A percentile compares a stretch with the other conserved stretches of the same genome.
Conservation (phyloP, 2,888 invertebrate genomes). For the Drosophila silvestris region DNA sequence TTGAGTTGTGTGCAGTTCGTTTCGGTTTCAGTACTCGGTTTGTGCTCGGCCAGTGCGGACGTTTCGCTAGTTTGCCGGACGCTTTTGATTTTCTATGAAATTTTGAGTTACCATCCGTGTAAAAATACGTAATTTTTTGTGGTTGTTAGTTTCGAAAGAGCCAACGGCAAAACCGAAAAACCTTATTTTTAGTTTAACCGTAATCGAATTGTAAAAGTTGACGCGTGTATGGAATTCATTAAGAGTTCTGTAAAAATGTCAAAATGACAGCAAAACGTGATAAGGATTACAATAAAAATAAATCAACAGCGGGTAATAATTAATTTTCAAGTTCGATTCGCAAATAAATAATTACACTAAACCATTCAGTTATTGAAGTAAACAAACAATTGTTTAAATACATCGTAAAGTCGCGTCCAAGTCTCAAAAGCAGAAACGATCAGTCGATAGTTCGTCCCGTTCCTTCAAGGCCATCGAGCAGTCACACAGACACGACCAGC, state of each 20-base stretch:
- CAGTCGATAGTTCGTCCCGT: not conserved
- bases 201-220: constrained; percentile 19
- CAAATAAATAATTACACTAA: not conserved
- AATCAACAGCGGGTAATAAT: constrained; percentile 83
- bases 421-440: not conserved
- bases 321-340: not conserved
- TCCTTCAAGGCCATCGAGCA: not conserved
- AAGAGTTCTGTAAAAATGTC: constrained; percentile 79
- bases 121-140: constrained; percentile 59
- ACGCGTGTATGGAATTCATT: constrained; percentile 59
- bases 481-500: not conserved
- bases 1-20: constrained; percentile 28
- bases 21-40: constrained; percentile 61
- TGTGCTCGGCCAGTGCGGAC: constrained; percentile 62
- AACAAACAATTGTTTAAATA: not conserved
- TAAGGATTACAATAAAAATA: constrained; percentile 84
- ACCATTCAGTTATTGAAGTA: not conserved
- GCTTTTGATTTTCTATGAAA: not conserved
- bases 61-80: constrained; percentile 14
- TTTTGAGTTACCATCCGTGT: not conserved
- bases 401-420: not conserved
- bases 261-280: constrained; percentile 85
- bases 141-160: constrained; percentile 22
- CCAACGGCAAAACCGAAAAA: constrained; percentile 34
- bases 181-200: constrained; percentile 9